Percentiles rank a stretch among this genome's conserved stretches.
phyloP scores from a whole-genome alignment of 2,113 vertebrate species.

The Pelecanus crispus region DNA sequence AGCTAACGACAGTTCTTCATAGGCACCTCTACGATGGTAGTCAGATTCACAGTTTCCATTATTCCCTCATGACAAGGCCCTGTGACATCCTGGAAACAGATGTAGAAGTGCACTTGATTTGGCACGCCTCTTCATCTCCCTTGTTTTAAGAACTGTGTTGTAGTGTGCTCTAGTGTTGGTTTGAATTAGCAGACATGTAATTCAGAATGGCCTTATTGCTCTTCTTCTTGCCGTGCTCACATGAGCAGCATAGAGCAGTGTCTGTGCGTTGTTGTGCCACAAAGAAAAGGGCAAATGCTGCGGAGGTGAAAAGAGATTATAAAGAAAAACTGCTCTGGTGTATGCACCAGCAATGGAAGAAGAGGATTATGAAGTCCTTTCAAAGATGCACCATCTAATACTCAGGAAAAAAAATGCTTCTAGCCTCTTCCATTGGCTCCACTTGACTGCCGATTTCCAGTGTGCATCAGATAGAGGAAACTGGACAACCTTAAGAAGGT shows the following conservation, averaged over 20 bases:
- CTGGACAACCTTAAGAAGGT: not conserved
- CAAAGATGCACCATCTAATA: not conserved
- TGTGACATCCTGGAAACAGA: not conserved
- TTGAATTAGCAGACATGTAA: not conserved
- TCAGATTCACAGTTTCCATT: not conserved
- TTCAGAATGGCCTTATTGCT: not conserved
- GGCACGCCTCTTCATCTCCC: rapidly evolving
- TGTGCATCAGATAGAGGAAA: not conserved
- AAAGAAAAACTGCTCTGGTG: not conserved
- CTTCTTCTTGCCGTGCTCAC: not conserved
- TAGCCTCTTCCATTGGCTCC: not conserved
- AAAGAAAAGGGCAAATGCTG: not conserved
- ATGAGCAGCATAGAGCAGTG: not conserved
- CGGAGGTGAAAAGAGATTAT: not conserved
- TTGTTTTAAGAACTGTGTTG: not conserved
- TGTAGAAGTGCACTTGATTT: not conserved
- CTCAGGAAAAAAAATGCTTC: not conserved
- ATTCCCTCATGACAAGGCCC: not conserved
- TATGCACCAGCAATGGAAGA: not conserved
- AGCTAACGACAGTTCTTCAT: not conserved
- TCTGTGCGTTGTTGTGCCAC: not conserved
- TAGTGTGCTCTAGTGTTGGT: not conserved
- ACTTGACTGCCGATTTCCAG: not conserved
- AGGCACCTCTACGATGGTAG: not conserved
- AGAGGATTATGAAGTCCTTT: not conserved